These are phyloP conservation scores for Polydrusus tereticollis DNA, from an alignment of 2,888 invertebrate genomes.

Conservation along the genomic window DNA sequence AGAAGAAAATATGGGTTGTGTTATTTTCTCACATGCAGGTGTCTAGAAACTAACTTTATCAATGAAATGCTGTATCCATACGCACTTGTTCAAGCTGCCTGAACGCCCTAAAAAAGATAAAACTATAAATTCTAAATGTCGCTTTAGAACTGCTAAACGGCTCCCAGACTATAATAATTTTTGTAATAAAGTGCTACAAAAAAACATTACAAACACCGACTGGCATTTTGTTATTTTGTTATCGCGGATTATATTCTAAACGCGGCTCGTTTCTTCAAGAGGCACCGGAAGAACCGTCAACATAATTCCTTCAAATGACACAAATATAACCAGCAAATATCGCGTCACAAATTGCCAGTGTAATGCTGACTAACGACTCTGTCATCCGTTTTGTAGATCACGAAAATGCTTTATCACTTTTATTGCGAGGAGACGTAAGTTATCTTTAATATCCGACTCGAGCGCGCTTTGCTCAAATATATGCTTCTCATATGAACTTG, in stretches of 20 bases:
- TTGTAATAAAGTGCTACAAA: background rate
- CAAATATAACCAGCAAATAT: constrained; percentile 52
- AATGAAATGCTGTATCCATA: no score
- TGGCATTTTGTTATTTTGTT: constrained; percentile 27
- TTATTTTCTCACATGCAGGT: no score
- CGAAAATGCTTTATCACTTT: constrained; percentile 57
- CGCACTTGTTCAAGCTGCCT: no score
- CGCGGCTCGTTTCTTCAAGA: constrained; percentile 30
- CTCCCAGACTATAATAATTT: background rate
- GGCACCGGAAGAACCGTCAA: constrained; percentile 24
- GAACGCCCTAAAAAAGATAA: no score
- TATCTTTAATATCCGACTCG: constrained; percentile 52
- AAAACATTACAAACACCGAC: background rate
- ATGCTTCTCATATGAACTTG: constrained; percentile 25
- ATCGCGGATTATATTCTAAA: constrained; percentile 32
- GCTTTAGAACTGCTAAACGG: background rate
- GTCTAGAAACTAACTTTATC: no score
- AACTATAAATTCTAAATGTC: no score
- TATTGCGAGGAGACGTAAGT: constrained; percentile 53
- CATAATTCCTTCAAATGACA: constrained; percentile 52
- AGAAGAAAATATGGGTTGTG: no score
- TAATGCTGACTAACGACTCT: constrained; percentile 56
- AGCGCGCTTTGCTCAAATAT: constrained; percentile 30
- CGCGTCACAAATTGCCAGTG: constrained; percentile 52
- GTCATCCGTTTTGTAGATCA: constrained; percentile 54